phyloP scores from a whole-genome alignment of 2,888 invertebrate genomes.

The Pyrrhia umbra region DNA sequence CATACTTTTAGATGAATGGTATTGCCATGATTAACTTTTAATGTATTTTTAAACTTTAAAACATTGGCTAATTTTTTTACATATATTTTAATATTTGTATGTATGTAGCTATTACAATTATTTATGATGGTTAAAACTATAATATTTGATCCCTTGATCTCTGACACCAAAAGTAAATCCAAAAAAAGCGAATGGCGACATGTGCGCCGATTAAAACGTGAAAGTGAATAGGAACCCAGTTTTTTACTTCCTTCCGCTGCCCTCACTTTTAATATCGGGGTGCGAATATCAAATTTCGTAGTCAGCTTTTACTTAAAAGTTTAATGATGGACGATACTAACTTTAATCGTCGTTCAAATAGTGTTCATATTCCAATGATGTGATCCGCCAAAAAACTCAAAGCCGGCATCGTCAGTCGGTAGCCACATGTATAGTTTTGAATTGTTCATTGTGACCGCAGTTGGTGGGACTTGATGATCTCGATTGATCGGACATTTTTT shows the following conservation, averaged over 20 bases:
- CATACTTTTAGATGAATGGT: too few species aligned
- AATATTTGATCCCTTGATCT: conserved; percentile 50
- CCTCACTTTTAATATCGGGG: conserved; percentile 86
- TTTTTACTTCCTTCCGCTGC: conserved; percentile 90
- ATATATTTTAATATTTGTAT: neutral
- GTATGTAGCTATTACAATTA: neutral
- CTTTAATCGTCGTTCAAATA: conserved; percentile 49
- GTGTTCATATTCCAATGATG: conserved; percentile 60
- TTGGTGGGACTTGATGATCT: conserved; percentile 78
- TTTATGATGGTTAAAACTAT: conserved; percentile 22
- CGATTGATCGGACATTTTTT: conserved; percentile 82
- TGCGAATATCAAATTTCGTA: conserved; percentile 87
- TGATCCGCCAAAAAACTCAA: conserved; percentile 61
- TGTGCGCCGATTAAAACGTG: conserved; percentile 84
- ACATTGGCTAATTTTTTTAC: too few species aligned
- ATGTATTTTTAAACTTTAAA: too few species aligned
- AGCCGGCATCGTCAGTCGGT: conserved; percentile 82
- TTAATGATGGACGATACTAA: conserved; percentile 36
- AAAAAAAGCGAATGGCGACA: conserved; percentile 73
- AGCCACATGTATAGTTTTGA: conserved; percentile 85
- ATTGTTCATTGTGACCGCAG: conserved; percentile 86
- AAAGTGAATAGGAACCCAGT: conserved; percentile 86
- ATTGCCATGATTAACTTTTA: too few species aligned
- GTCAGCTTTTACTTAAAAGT: conserved; percentile 59
- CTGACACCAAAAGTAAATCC: conserved; percentile 46